These are phyloP conservation scores for Aurelia aurita complex sp. Pacific DNA, from an alignment of 30 jellyfish, hydroid and myxozoan species.

Conservation along the genomic window DNA sequence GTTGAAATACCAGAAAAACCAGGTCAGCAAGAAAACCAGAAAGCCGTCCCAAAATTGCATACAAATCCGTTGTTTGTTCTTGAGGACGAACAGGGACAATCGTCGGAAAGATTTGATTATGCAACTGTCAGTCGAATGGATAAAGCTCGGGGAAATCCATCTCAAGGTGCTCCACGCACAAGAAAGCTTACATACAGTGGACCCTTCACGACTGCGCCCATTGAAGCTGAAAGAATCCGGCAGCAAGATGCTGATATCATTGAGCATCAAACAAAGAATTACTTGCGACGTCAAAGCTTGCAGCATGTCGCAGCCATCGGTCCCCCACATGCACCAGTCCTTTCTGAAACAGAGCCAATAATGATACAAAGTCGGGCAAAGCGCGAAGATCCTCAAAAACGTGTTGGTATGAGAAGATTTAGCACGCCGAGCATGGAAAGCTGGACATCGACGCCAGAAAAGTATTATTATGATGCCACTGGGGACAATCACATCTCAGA, in stretches of 20 bases:
- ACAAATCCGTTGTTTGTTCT: slow-evolving; percentile 47
- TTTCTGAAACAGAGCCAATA: slow-evolving; percentile 17
- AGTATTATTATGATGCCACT: slow-evolving; percentile 66
- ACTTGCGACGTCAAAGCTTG: slow-evolving; percentile 47
- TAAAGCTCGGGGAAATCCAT: background rate
- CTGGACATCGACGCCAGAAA: slow-evolving; percentile 80
- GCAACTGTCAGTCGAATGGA: slow-evolving; percentile 23
- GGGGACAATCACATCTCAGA: slow-evolving; percentile 62
- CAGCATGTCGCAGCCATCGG: slow-evolving; percentile 18
- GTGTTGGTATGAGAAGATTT: slow-evolving; percentile 59
- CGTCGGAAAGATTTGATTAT: slow-evolving; percentile 36
- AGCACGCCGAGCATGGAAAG: slow-evolving; percentile 79
- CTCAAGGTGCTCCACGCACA: slow-evolving; percentile 5
- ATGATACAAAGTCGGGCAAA: slow-evolving; percentile 23
- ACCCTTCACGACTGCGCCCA: slow-evolving; percentile 40
- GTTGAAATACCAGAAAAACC: slow-evolving; percentile 63
- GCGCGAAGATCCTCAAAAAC: slow-evolving; percentile 43
- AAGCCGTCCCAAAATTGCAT: slow-evolving; percentile 15
- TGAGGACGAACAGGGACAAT: slow-evolving; percentile 44
- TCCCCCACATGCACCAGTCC: background rate
- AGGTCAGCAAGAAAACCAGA: background rate
- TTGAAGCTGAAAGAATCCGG: slow-evolving; percentile 41
- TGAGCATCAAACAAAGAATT: slow-evolving; percentile 52
- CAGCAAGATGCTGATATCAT: slow-evolving; percentile 56
- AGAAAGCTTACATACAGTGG: slow-evolving; percentile 54